Evolutionary conservation across 1,140 invertebrate species (phyloP).

Genomic region (Antheraea pernyi): DNA sequence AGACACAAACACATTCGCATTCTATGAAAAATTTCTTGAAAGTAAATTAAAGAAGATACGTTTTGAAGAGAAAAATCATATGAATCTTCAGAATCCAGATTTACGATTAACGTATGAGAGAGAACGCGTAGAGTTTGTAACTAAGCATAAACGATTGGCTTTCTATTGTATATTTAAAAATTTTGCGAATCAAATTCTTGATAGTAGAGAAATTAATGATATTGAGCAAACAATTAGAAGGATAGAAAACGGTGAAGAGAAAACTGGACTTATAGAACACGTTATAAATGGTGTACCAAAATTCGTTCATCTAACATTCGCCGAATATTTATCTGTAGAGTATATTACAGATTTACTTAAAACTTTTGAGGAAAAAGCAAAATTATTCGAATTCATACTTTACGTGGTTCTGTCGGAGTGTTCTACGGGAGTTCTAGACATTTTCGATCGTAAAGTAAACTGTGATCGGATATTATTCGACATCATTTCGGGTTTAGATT

Average conservation of each 20-base stretch:
- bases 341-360: conserved; percentile 12
- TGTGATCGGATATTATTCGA: not conserved
- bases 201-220: not conserved
- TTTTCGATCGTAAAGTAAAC: conserved; percentile 10
- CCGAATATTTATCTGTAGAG: conserved; percentile 19
- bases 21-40: conserved; percentile 9
- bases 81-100: conserved; percentile 1
- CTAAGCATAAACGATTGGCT: conserved; percentile 13
- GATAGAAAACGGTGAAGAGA: conserved; percentile 12
- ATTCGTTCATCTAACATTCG: conserved; percentile 17
- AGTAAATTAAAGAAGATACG: conserved; percentile 11
- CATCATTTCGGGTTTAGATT: not conserved
- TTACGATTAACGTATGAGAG: conserved; percentile 4
- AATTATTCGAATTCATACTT: not conserved
- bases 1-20: not conserved
- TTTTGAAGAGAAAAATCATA: conserved; percentile 12
- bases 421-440: not conserved
- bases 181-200: not conserved
- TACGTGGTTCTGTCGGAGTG: not conserved
- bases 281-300: not conserved
- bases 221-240: not conserved
- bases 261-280: conserved; percentile 9
- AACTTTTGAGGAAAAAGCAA: not conserved
- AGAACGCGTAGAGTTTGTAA: conserved; percentile 6
- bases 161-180: not conserved